Conservation (phyloP, 2,113 vertebrate species). For the Rhagologus leucostigma region DNA sequence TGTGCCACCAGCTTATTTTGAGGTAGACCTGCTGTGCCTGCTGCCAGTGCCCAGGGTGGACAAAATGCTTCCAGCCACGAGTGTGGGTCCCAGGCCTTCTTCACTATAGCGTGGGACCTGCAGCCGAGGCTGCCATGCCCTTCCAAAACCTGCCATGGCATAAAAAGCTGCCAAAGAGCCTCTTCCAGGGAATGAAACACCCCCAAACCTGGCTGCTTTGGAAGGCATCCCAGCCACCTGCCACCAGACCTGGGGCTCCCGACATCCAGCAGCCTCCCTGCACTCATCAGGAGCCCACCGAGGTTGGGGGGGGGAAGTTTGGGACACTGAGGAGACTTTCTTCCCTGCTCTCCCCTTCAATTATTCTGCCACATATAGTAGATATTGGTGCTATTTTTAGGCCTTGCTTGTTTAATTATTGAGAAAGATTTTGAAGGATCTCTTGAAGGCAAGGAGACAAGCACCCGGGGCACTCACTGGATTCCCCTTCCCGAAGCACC, state of each 20-base stretch:
- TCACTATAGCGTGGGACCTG: background rate
- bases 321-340: background rate
- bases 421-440: conserved; percentile 20
- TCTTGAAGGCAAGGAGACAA: background rate
- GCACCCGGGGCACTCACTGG: background rate
- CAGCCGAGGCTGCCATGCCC: fast-evolving
- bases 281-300: fast-evolving
- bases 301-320: background rate
- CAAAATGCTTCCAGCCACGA: background rate
- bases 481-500: background rate
- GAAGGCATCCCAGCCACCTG: background rate
- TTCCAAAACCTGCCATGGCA: background rate
- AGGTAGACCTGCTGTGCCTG: background rate
- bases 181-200: background rate
- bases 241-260: background rate
- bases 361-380: conserved; percentile 2
- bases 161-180: background rate
- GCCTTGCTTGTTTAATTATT: conserved; percentile 53
- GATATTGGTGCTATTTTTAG: conserved; percentile 49
- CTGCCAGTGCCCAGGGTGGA: fast-evolving
- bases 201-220: background rate
- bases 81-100: background rate
- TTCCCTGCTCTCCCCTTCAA: conserved; percentile 13
- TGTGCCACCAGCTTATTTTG: background rate
- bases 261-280: background rate